Percentiles rank a stretch among this genome's conserved stretches.
These are phyloP conservation scores for Rattus rattus DNA, from an alignment of 2,113 vertebrate species.

Conservation along the genomic window DNA sequence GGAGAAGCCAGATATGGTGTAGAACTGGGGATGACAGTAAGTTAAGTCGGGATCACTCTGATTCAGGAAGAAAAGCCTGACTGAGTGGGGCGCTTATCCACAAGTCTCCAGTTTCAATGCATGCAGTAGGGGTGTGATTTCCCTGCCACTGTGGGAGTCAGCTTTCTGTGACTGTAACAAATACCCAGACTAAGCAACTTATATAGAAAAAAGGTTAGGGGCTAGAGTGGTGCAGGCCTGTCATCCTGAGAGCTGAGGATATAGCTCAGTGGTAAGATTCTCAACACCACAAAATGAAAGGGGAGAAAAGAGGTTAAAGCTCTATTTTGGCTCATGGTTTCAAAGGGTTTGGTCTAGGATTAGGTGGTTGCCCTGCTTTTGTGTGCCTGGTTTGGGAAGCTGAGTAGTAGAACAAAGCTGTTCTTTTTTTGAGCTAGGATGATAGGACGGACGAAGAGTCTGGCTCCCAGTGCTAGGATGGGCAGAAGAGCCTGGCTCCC, in stretches of 20 bases:
- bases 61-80: neutral
- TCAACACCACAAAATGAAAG: neutral
- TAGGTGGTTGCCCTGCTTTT: no score
- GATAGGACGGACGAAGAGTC: no score
- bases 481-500: neutral
- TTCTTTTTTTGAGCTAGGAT: neutral
- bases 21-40: no score
- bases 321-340: neutral
- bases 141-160: neutral
- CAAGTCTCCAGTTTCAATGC: neutral
- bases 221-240: neutral
- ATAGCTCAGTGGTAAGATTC: neutral
- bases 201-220: neutral
- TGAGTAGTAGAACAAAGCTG: neutral
- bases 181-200: neutral
- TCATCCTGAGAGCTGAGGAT: neutral
- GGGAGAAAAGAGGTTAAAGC: neutral
- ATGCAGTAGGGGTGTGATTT: neutral
- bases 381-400: no score
- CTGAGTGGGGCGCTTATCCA: neutral
- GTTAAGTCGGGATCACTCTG: neutral
- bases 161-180: neutral
- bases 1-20: neutral
- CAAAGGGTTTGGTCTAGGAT: neutral
- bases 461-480: no score